These are phyloP conservation scores for Eunapius fragilis DNA, from an alignment of 37 sponge, comb jelly and placozoan genomes.

Conservation along the genomic window DNA sequence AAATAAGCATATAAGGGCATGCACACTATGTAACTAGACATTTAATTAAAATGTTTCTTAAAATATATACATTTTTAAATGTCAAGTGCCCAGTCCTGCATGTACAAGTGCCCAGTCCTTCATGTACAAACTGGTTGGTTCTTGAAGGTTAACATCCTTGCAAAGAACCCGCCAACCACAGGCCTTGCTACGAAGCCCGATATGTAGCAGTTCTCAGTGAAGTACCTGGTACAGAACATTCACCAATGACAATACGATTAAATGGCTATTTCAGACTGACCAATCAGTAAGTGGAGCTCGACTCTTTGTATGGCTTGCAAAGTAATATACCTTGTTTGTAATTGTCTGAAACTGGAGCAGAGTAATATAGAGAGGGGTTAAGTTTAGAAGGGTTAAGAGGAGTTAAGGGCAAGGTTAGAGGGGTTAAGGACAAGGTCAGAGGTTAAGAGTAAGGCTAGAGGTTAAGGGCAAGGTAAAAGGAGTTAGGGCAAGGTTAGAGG, in stretches of 20 bases:
- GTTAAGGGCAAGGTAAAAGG: no score
- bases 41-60: no score
- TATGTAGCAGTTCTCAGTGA: not conserved
- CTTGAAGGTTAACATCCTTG: slow-evolving; percentile 3
- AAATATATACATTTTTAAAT: no score
- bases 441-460: no score
- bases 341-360: slow-evolving; percentile 42
- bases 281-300: slow-evolving; percentile 75
- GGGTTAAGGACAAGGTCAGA: no score
- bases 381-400: no score
- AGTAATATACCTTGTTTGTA: slow-evolving; percentile 51
- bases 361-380: not conserved
- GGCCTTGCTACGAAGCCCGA: slow-evolving; percentile 63
- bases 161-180: slow-evolving; percentile 68
- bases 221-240: not conserved
- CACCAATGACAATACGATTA: not conserved
- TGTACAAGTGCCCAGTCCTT: not conserved
- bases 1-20: no score
- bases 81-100: no score
- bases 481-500: no score
- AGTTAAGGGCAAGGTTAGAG: no score
- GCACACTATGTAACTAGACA: no score
- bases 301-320: slow-evolving; percentile 71
- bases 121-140: not conserved
- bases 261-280: slow-evolving; percentile 23